These are phyloP conservation scores for Actinia tenebrosa DNA, from an alignment of 64 coral and sea anemone species.

Conservation along the genomic window DNA sequence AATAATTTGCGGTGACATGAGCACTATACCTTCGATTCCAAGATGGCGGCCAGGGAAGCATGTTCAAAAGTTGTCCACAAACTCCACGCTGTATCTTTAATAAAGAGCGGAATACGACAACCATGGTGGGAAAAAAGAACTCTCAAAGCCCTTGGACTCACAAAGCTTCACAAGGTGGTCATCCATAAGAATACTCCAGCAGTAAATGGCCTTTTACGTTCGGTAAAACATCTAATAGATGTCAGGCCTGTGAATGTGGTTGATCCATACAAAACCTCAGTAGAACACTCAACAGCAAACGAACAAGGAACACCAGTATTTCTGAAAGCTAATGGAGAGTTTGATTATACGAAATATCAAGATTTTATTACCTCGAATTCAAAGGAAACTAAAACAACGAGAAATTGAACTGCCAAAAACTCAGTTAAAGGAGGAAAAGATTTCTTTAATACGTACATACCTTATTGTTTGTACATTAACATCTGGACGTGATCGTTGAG, in stretches of 20 bases:
- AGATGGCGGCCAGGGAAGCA: conserved; percentile 64
- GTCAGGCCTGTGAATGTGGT: conserved; percentile 64
- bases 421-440: neutral
- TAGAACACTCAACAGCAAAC: neutral
- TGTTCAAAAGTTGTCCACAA: conserved; percentile 46
- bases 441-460: too few species aligned
- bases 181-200: conserved; percentile 89
- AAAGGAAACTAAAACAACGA: neutral
- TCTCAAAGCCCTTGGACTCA: conserved; percentile 84
- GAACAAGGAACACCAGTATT: conserved; percentile 62
- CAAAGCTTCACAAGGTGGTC: conserved; percentile 80
- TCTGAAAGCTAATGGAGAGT: conserved; percentile 72
- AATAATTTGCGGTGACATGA: neutral
- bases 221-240: conserved; percentile 90
- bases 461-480: too few species aligned
- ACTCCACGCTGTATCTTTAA: conserved; percentile 83
- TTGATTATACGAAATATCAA: conserved; percentile 69
- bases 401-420: neutral
- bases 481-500: too few species aligned
- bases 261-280: neutral
- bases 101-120: conserved; percentile 77
- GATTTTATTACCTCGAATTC: conserved; percentile 19
- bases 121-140: conserved; percentile 99
- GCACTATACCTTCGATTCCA: conserved; percentile 35
- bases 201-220: conserved; percentile 77